phyloP scores from a whole-genome alignment of 2,888 invertebrate species.

The Rotaria magnacalcarata region DNA sequence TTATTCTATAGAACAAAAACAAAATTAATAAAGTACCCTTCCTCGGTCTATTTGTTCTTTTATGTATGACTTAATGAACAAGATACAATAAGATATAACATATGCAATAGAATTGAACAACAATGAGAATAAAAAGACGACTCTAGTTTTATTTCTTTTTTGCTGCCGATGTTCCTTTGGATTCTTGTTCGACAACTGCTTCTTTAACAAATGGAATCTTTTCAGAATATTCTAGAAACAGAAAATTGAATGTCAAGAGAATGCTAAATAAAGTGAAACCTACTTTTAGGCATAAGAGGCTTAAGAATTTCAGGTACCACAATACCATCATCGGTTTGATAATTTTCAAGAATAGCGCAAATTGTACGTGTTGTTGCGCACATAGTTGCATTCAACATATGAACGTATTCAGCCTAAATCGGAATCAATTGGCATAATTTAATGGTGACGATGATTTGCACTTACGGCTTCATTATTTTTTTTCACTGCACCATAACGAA shows the following conservation, averaged over 20 bases:
- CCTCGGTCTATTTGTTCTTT: neutral
- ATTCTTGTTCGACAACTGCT: neutral
- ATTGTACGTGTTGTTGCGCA: slow-evolving; percentile 94
- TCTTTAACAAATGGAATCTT: neutral
- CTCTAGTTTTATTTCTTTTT: neutral
- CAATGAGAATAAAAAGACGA: neutral
- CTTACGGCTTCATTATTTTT: neutral
- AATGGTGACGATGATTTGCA: too few species aligned
- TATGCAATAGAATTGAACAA: neutral
- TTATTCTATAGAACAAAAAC: neutral
- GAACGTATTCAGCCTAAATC: slow-evolving; percentile 29
- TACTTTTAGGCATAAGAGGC: slow-evolving; percentile 62
- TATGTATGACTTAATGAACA: neutral
- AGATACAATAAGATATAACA: neutral
- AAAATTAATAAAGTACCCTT: neutral
- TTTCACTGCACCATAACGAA: slow-evolving; percentile 73
- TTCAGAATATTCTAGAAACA: slow-evolving; percentile 3
- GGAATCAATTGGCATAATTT: neutral
- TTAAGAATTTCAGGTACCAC: slow-evolving; percentile 68
- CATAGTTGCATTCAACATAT: slow-evolving; percentile 46
- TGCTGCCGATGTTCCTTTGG: neutral
- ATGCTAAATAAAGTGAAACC: neutral
- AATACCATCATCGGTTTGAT: slow-evolving; percentile 89
- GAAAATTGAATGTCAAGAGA: neutral
- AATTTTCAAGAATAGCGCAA: slow-evolving; percentile 64